Conservation (phyloP, 2,888 invertebrate species). For the Pinctada fucata region DNA sequence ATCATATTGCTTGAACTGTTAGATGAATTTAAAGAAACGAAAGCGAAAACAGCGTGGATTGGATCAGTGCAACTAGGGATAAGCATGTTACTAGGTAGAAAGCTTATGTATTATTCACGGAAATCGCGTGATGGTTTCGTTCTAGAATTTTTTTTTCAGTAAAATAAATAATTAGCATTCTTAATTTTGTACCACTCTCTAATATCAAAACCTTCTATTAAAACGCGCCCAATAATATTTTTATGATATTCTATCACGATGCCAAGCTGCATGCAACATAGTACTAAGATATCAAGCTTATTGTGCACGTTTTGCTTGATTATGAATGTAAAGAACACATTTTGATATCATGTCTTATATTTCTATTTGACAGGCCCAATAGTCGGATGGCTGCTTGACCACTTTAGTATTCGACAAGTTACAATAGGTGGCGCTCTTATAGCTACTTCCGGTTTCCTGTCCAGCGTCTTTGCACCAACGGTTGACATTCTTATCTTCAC, state of each 20-base stretch:
- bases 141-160: neutral
- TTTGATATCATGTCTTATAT: too few relatives aligned
- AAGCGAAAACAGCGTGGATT: slow-evolving; percentile 65
- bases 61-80: slow-evolving; percentile 64
- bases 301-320: too few relatives aligned
- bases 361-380: slow-evolving; percentile 59
- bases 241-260: neutral
- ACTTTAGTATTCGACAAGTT: slow-evolving; percentile 60
- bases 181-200: neutral
- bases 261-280: too few relatives aligned
- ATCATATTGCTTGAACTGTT: slow-evolving; percentile 62
- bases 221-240: neutral
- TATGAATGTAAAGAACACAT: too few relatives aligned
- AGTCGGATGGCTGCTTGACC: slow-evolving; percentile 59
- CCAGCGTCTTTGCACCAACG: slow-evolving; percentile 66
- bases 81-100: slow-evolving; percentile 67
- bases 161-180: neutral
- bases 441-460: slow-evolving; percentile 58
- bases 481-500: slow-evolving; percentile 68
- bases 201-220: neutral
- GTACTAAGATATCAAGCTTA: too few relatives aligned
- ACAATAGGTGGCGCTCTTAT: slow-evolving; percentile 65
- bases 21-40: slow-evolving; percentile 61
- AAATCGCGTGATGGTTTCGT: too few relatives aligned
- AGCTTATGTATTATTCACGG: too few relatives aligned